A percentile compares a stretch with the other conserved stretches of the same genome.
These are phyloP conservation scores for Callocephalon fimbriatum DNA, from an alignment of 2,113 vertebrate genomes.

Conservation along the genomic window DNA sequence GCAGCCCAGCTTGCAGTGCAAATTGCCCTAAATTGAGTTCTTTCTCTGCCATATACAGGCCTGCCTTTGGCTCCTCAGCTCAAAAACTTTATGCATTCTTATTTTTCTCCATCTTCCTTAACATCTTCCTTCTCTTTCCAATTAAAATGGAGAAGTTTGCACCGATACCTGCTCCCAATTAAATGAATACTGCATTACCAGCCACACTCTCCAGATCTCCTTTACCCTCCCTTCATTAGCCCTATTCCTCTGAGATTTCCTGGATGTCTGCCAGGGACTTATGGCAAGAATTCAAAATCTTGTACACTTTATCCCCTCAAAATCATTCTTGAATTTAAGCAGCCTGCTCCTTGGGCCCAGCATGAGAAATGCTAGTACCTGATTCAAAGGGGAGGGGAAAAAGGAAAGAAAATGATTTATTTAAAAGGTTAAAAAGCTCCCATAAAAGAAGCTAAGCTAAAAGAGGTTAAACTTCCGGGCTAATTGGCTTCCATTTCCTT, in stretches of 20 bases:
- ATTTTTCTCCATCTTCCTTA: slow-evolving; percentile 84
- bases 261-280: slow-evolving; percentile 85
- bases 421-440: slow-evolving; percentile 80
- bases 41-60: slow-evolving; percentile 92
- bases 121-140: slow-evolving; percentile 82
- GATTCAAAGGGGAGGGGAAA: slow-evolving; percentile 70
- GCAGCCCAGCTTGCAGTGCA: slow-evolving; percentile 94
- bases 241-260: slow-evolving; percentile 83
- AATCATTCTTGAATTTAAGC: slow-evolving; percentile 85
- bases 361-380: slow-evolving; percentile 76
- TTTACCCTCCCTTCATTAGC: slow-evolving; percentile 90
- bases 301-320: slow-evolving; percentile 83
- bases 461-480: slow-evolving; percentile 82
- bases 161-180: slow-evolving; percentile 87
- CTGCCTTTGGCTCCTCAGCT: slow-evolving; percentile 89
- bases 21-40: slow-evolving; percentile 99
- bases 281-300: slow-evolving; percentile 87
- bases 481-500: slow-evolving; percentile 81
- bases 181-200: slow-evolving; percentile 85
- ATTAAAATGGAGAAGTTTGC: slow-evolving; percentile 87
- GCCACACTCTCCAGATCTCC: slow-evolving; percentile 79
- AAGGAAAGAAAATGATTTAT: slow-evolving; percentile 79
- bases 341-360: slow-evolving; percentile 79
- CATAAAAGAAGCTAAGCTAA: slow-evolving; percentile 77
- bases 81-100: slow-evolving; percentile 91